Evolutionary conservation across 2,113 vertebrate species (phyloP).

Genomic region (Sphaerodactylus townsendi): DNA sequence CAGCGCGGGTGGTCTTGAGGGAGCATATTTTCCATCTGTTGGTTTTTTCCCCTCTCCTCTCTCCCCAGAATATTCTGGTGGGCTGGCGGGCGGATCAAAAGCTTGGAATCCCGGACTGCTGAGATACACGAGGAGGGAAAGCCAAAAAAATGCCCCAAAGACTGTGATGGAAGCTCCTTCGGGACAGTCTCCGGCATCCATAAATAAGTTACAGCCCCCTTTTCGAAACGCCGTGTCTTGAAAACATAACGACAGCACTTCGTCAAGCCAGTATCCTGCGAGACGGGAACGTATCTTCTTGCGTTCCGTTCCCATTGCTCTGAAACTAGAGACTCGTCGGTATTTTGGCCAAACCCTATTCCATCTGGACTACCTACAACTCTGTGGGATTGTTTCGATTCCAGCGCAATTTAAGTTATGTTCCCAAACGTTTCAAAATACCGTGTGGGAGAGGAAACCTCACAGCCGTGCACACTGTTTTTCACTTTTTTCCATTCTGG

Average conservation of each 20-base stretch:
- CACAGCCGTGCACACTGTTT: background rate
- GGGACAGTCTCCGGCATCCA: constrained; percentile 29
- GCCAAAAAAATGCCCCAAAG: background rate
- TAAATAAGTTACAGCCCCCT: constrained; percentile 43
- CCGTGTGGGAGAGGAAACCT: background rate
- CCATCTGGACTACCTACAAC: constrained; percentile 9
- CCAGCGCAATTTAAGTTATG: constrained; percentile 27
- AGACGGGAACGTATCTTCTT: background rate
- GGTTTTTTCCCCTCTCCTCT: constrained; percentile 31
- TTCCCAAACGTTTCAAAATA: background rate
- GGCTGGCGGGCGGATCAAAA: constrained; percentile 13
- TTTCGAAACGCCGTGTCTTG: constrained; percentile 48
- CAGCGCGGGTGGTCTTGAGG: background rate
- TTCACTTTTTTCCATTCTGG: background rate
- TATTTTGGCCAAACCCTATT: constrained; percentile 16
- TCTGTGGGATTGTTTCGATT: constrained; percentile 22
- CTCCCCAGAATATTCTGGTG: constrained; percentile 22
- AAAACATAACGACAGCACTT: constrained; percentile 47
- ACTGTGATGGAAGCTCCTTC: too few species aligned
- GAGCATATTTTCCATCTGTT: background rate
- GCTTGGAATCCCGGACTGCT: background rate
- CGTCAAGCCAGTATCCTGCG: constrained; percentile 12
- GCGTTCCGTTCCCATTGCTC: background rate
- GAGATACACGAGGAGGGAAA: background rate
- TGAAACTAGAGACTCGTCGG: constrained; percentile 13